These are phyloP conservation scores for Carpatolechia fugitivella DNA, from an alignment of 2,888 invertebrate genomes.

Conservation along the genomic window DNA sequence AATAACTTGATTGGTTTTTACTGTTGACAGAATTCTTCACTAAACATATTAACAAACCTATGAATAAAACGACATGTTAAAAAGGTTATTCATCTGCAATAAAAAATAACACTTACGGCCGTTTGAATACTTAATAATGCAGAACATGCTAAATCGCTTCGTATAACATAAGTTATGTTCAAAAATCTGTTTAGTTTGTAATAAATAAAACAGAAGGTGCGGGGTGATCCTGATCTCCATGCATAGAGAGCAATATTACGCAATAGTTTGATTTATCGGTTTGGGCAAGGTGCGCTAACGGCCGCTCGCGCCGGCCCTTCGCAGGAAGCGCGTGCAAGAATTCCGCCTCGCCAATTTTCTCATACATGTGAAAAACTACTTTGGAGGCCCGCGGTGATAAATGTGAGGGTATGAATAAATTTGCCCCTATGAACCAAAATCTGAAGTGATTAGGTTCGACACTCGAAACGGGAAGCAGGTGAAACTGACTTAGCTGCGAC, in stretches of 20 bases:
- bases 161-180: conserved; percentile 53
- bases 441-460: conserved; percentile 68
- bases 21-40: too few species aligned
- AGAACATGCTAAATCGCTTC: conserved; percentile 36
- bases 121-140: neutral
- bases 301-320: conserved; percentile 42
- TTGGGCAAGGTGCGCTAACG: conserved; percentile 74
- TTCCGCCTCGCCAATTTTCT: conserved; percentile 67
- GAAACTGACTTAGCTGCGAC: conserved; percentile 23
- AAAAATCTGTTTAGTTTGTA: conserved; percentile 67
- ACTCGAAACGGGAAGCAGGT: conserved; percentile 56
- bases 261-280: conserved; percentile 76
- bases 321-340: conserved; percentile 61
- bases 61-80: too few species aligned
- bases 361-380: conserved; percentile 69
- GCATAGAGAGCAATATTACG: conserved; percentile 73
- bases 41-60: too few species aligned
- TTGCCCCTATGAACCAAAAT: conserved; percentile 59
- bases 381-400: conserved; percentile 63
- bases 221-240: conserved; percentile 50
- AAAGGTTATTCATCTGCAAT: too few species aligned
- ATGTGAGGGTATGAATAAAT: conserved; percentile 75
- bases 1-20: too few species aligned
- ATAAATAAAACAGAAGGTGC: conserved; percentile 67
- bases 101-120: neutral